Percentiles rank a stretch among this genome's conserved stretches.
These are phyloP conservation scores for Nematostella vectensis DNA, from an alignment of 92 coral and sea anemone species.

Conservation along the genomic window DNA sequence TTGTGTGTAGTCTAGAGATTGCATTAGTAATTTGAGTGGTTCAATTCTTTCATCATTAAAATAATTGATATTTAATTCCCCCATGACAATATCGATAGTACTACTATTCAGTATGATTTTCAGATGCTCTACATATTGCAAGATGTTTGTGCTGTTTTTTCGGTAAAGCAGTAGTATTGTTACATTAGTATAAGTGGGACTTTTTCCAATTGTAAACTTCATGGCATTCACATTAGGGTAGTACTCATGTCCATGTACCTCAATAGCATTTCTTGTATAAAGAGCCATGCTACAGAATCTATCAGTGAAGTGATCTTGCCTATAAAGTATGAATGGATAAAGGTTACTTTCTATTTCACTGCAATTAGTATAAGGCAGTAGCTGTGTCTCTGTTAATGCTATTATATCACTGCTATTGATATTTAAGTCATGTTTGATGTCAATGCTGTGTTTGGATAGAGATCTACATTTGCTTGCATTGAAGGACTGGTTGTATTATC, in stretches of 20 bases:
- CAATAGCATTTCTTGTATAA: constrained; percentile 18
- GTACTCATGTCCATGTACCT: constrained; percentile 19
- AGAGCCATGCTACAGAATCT: constrained; percentile 46
- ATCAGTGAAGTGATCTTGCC: constrained; percentile 38
- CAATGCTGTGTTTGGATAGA: constrained; percentile 57
- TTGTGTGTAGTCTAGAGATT: constrained; percentile 29
- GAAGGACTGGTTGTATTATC: constrained; percentile 6
- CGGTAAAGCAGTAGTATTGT: constrained; percentile 17
- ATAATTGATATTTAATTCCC: constrained; percentile 47
- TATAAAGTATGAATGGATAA: constrained; percentile 16
- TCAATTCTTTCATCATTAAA: constrained; percentile 23
- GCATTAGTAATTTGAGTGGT: constrained; percentile 35
- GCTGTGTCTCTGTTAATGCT: constrained; percentile 46
- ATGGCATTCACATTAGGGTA: constrained; percentile 27
- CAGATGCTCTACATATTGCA: constrained; percentile 9
- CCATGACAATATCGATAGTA: constrained; percentile 32
- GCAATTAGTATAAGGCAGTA: constrained; percentile 17
- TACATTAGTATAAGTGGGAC: constrained; percentile 6
- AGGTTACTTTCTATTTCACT: constrained; percentile 23
- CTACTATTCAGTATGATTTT: constrained; percentile 15
- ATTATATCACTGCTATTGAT: constrained; percentile 26
- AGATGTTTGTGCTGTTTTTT: constrained; percentile 12
- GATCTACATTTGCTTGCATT: constrained; percentile 25
- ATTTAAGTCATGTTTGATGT: constrained; percentile 25
- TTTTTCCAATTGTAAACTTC: constrained; percentile 12